These are phyloP conservation scores for Styela plicata DNA, from an alignment of 23 tunicate species.

Conservation along the genomic window DNA sequence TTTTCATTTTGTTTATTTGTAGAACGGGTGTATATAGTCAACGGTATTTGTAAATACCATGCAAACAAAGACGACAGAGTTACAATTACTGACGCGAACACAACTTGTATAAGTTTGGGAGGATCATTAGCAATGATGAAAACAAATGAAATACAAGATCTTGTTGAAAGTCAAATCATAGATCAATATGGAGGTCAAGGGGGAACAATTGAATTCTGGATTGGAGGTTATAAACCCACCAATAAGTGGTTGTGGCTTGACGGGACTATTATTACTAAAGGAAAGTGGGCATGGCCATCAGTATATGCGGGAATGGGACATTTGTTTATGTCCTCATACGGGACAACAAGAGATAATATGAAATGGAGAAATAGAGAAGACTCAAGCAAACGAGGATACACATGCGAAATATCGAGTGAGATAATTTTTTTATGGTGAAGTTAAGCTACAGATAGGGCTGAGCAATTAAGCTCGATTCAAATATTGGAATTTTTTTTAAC, in stretches of 20 bases:
- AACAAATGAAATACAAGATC: background rate
- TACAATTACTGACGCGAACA: background rate
- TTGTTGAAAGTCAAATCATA: background rate
- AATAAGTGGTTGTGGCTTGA: background rate
- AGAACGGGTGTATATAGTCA: background rate
- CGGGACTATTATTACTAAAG: background rate
- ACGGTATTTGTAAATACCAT: background rate
- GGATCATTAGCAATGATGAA: background rate
- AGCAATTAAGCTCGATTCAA: too few relatives aligned
- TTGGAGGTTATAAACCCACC: background rate
- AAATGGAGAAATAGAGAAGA: background rate
- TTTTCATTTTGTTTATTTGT: too few relatives aligned
- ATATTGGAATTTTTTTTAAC: too few relatives aligned
- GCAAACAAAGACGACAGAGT: background rate
- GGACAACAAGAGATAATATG: background rate
- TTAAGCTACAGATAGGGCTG: too few relatives aligned
- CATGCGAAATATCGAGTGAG: background rate
- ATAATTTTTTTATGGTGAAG: too few relatives aligned
- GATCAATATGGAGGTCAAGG: background rate
- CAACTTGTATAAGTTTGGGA: background rate
- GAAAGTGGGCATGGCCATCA: background rate
- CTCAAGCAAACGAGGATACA: background rate
- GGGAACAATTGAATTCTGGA: background rate
- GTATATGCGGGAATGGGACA: background rate
- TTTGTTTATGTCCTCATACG: background rate